Evolutionary conservation across 2,113 vertebrate genomes (phyloP).

Genomic region (Thymallus thymallus): DNA sequence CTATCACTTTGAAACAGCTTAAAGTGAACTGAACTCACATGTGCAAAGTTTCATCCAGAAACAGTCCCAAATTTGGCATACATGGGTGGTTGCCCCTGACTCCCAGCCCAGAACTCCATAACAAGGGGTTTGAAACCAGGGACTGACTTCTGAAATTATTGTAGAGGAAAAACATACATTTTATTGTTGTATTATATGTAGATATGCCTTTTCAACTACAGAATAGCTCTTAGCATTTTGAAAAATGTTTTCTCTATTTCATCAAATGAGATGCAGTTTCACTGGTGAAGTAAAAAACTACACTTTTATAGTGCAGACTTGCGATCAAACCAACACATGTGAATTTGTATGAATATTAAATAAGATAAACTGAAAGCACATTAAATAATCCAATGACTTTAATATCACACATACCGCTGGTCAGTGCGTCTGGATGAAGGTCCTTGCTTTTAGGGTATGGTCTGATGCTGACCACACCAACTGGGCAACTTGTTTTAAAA

Average conservation of each 20-base stretch:
- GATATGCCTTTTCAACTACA: neutral
- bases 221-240: neutral
- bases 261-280: too few species aligned
- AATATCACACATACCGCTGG: constrained; percentile 44
- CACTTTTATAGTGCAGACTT: neutral
- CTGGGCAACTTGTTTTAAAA: constrained; percentile 26
- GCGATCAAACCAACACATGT: neutral
- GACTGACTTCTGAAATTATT: constrained; percentile 32
- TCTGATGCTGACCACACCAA: constrained; percentile 49
- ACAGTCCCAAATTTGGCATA: constrained; percentile 61
- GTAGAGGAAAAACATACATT: neutral
- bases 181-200: neutral
- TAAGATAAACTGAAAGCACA: neutral
- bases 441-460: constrained; percentile 26
- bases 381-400: neutral
- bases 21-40: constrained; percentile 22
- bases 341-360: neutral
- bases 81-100: constrained; percentile 34
- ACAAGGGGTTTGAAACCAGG: constrained; percentile 23
- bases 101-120: constrained; percentile 67
- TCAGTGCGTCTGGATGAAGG: constrained; percentile 12
- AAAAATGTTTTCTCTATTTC: neutral
- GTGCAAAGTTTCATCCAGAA: constrained; percentile 56
- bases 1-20: neutral
- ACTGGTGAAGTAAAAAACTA: too few species aligned